A percentile compares a stretch with the other conserved stretches of the same genome.
Conservation (phyloP, 2,888 invertebrate species). For the Eilema depressum region DNA sequence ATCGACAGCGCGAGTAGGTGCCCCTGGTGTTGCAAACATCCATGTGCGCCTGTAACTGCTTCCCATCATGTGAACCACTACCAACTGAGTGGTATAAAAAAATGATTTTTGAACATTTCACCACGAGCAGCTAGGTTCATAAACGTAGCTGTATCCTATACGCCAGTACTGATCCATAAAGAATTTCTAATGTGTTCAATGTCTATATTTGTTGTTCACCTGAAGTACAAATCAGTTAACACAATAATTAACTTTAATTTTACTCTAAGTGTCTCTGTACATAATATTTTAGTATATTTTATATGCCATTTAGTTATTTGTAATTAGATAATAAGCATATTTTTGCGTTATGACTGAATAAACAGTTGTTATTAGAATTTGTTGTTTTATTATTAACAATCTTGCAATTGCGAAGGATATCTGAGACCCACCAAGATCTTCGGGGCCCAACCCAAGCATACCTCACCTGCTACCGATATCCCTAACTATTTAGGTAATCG, state of each 20-base stretch:
- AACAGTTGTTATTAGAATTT: conserved; percentile 52
- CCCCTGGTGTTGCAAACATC: too few relatives aligned
- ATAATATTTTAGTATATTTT: conserved; percentile 53
- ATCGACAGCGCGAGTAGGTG: too few relatives aligned
- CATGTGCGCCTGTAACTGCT: too few relatives aligned
- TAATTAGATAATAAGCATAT: conserved; percentile 52
- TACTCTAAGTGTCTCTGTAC: conserved; percentile 44
- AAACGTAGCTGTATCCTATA: not conserved
- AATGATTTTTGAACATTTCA: not conserved
- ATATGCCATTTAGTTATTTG: conserved; percentile 56
- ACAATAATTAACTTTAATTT: conserved; percentile 57
- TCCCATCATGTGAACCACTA: too few relatives aligned
- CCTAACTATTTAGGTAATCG: too few relatives aligned
- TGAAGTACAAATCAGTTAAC: conserved; percentile 78
- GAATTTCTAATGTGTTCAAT: conserved; percentile 44
- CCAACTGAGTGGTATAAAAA: not conserved
- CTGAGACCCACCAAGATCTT: not conserved
- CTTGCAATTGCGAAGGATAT: not conserved
- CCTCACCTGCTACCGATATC: not conserved
- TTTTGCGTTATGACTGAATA: conserved; percentile 62
- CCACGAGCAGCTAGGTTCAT: not conserved
- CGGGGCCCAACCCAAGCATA: not conserved
- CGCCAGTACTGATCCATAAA: conserved; percentile 33
- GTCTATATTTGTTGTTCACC: conserved; percentile 61
- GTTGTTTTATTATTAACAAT: conserved; percentile 14